Evolutionary conservation across 1,140 invertebrate genomes (phyloP).

Genomic region (Leucophenga varia): DNA sequence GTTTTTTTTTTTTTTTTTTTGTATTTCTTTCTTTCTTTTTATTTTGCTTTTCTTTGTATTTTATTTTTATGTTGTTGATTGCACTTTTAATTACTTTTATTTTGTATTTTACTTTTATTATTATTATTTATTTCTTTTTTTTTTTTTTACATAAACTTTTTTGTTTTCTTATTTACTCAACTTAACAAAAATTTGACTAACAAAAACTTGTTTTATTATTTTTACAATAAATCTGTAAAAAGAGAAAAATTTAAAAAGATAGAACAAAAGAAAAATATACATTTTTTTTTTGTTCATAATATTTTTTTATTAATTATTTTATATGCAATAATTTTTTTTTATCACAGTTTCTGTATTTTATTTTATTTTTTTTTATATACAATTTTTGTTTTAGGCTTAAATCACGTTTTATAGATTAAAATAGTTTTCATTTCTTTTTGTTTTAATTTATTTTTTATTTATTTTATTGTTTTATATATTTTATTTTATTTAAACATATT

Average conservation of each 20-base stretch:
- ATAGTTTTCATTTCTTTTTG: no score
- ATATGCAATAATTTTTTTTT: no score
- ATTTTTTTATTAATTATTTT: no score
- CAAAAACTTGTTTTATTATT: constrained; percentile 30
- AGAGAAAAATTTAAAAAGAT: constrained; percentile 10
- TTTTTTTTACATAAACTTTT: constrained; percentile 1
- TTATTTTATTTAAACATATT: no score
- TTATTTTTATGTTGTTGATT: constrained; percentile 23
- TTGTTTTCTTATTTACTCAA: constrained; percentile 18
- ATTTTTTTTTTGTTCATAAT: no score
- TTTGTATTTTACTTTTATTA: constrained; percentile 18
- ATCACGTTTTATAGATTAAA: no score
- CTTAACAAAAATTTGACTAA: constrained; percentile 51
- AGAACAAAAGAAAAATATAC: no score
- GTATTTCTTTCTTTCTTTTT: constrained; percentile 16
- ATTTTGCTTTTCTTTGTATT: constrained; percentile 18
- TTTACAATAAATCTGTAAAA: constrained; percentile 37
- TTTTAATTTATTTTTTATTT: no score
- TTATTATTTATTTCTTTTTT: constrained; percentile 13
- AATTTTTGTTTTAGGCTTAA: no score
- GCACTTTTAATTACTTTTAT: constrained; percentile 31
- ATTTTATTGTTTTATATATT: no score
- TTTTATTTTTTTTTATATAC: no score
- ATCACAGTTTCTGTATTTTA: no score
- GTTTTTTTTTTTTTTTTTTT: constrained; percentile 19